These are phyloP conservation scores for Aptenodytes patagonicus DNA, from an alignment of 2,113 vertebrate genomes.

Conservation along the genomic window DNA sequence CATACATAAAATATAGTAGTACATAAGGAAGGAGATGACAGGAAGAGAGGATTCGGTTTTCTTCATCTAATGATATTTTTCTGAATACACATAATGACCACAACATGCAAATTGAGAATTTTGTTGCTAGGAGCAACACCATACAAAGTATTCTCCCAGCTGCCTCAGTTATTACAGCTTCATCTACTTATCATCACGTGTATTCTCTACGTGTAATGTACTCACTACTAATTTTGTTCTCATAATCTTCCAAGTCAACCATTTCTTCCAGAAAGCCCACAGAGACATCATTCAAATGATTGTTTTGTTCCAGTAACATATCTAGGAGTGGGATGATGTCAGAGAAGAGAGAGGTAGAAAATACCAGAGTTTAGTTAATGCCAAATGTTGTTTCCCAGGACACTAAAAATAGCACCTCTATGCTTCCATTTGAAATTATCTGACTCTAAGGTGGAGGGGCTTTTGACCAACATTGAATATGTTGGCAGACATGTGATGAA, in stretches of 20 bases:
- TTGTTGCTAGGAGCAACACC: constrained; percentile 61
- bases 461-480: no score
- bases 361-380: not conserved
- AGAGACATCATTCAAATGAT: not conserved
- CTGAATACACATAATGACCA: constrained; percentile 23
- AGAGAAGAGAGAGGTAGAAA: not conserved
- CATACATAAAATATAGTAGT: not conserved
- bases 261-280: not conserved
- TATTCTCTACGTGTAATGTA: not conserved
- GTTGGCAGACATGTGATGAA: no score
- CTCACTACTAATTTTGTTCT: not conserved
- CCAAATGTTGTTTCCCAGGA: not conserved
- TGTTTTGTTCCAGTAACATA: not conserved
- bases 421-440: not conserved
- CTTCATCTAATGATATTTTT: constrained; percentile 7
- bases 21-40: not conserved
- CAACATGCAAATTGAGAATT: not conserved
- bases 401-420: not conserved
- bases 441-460: not conserved
- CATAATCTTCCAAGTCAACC: not conserved
- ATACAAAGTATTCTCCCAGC: constrained; percentile 5
- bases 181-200: not conserved
- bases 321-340: not conserved
- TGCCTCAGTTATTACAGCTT: not conserved
- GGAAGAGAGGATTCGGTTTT: not conserved